Evolutionary conservation across 1,140 invertebrate genomes (phyloP).

Genomic region (Papilio glaucus): DNA sequence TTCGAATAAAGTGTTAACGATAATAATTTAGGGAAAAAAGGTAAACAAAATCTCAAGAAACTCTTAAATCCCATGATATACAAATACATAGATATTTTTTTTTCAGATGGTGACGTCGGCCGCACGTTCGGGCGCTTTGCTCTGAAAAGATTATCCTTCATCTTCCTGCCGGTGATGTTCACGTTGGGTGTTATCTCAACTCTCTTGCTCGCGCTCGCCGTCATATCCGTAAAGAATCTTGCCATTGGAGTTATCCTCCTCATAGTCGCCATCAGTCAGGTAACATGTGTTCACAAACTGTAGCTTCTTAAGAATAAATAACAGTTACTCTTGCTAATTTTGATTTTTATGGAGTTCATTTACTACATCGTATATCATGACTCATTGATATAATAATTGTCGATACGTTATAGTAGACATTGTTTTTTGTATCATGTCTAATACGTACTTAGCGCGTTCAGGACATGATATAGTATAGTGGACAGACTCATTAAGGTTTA

Average conservation of each 20-base stretch:
- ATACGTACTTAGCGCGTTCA: too few species aligned
- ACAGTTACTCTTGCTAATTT: too few species aligned
- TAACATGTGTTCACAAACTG: constrained; percentile 50
- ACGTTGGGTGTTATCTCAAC: constrained; percentile 86
- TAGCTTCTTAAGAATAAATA: background rate
- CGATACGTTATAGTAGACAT: too few species aligned
- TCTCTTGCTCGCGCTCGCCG: constrained; percentile 84
- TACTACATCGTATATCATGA: too few species aligned
- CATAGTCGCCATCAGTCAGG: constrained; percentile 79
- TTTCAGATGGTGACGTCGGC: constrained; percentile 67
- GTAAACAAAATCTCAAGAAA: background rate
- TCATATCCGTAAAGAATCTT: constrained; percentile 86
- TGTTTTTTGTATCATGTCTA: too few species aligned
- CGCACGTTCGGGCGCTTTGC: constrained; percentile 86
- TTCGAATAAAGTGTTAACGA: too few species aligned
- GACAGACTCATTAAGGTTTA: too few species aligned
- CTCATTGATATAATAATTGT: too few species aligned
- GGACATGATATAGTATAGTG: too few species aligned
- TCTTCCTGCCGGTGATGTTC: constrained; percentile 85
- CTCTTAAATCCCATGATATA: background rate
- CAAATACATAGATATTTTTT: constrained; percentile 16
- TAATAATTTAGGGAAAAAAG: too few species aligned
- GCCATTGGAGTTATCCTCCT: constrained; percentile 83
- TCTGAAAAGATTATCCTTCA: constrained; percentile 84
- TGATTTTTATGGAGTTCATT: too few species aligned